Base-by-base conservation (phyloP, 1,140 invertebrate genomes). In the Tetragonula clypearis region DNA sequence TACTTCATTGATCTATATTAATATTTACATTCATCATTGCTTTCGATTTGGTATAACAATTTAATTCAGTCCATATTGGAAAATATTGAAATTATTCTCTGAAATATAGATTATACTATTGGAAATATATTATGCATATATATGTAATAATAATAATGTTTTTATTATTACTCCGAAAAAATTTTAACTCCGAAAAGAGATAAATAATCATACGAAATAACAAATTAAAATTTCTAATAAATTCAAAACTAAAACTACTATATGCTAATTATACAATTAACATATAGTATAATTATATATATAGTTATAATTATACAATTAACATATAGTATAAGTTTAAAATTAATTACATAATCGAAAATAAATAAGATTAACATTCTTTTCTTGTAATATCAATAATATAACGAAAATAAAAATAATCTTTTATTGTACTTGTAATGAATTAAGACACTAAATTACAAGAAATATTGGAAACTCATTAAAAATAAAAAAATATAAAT, bases 351-450 rank as follows among this genome's bases (percentile, higher is more conserved):
- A 49, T 17, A 55, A 17, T 53, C 0, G 9, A 26, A 30, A 23
- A 74, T 26, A 2, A 26, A 30, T 30, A 21, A 73, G 1, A 17
- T n/a, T 53, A 53, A 53, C 17, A 17, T 53, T 55, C 55, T 55
- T 85, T 60, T 58, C 17, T 41, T 79, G 19, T 55, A 55, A 21
- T 65, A 58, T 15, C 0, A 3, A 72, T 41, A 53, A 4, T 19
- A 71, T 60, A 11, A 30, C 5, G 60, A 30, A 76, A 87, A 58
- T 72, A 60, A 41, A 66, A 49, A 15, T 66, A 65, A 65, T 78
- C 21, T 65, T 19, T 62, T 41, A 19, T 11, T 23, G 21, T 15
- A 66, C 3, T 62, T 62, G 23, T 62, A 62, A 66, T 15, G 1
- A 30, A 68, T 19, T 49, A 9, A 53, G 35, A 23, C 21, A 72